Evolutionary conservation across 2,113 vertebrate species (phyloP).

Genomic region (Hippopotamus amphibius): DNA sequence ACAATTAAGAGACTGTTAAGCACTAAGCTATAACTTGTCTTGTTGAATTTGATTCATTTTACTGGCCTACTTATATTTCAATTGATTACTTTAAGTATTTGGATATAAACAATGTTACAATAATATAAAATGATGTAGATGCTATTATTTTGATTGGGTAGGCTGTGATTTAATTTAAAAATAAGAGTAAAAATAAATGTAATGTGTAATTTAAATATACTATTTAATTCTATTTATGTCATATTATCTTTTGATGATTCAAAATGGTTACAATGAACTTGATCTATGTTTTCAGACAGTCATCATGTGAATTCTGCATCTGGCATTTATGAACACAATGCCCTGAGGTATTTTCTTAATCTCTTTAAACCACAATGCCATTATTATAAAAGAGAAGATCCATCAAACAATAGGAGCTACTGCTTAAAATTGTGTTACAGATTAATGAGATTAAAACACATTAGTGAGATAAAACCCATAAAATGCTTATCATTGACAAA

Average conservation of each 20-base stretch:
- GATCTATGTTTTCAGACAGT: not conserved
- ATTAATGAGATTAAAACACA: conserved; percentile 26
- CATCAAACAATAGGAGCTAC: not conserved
- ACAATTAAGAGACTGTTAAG: conserved; percentile 73
- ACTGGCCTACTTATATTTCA: not conserved
- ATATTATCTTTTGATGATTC: not conserved
- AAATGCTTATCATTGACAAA: not conserved
- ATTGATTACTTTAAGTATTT: not conserved
- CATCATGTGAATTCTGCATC: not conserved
- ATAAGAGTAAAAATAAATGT: not conserved
- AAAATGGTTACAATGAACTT: not conserved
- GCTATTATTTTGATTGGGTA: not conserved
- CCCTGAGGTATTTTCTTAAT: not conserved
- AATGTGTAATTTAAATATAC: not conserved
- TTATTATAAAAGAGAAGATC: not conserved
- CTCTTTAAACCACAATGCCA: not conserved
- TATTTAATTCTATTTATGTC: not conserved
- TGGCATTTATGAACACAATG: not conserved
- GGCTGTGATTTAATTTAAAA: not conserved
- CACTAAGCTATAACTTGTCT: conserved; percentile 57
- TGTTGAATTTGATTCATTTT: conserved; percentile 75
- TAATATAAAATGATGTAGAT: not conserved
- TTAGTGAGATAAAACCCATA: conserved; percentile 7
- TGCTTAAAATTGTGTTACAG: not conserved
- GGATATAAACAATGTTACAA: not conserved